Base-by-base conservation (phyloP, 2,113 vertebrate species). In the Cebidichthys violaceus region DNA sequence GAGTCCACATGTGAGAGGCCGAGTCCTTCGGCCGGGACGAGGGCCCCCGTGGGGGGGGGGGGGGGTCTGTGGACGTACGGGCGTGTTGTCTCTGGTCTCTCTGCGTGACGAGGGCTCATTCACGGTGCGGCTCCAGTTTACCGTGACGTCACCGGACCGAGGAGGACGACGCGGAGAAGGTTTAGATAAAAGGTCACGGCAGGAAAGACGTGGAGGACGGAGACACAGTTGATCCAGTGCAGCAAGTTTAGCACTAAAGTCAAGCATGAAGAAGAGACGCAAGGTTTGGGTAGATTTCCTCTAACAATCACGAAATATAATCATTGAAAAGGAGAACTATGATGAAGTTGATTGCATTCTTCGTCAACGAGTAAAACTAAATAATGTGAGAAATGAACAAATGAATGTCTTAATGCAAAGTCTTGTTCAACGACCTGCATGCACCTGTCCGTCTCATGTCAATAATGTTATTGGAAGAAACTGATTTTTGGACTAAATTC, bases 1-100 rank as follows among this genome's bases (percentile, higher is more conserved):
- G 68, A 86, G 84, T 89, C 87, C 88, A 91, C 87, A 90, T 90
- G 55, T 84, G 91, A 92, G 88, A 61, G 66, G 3, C 59, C 1
- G 24, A 13, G 65, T 77, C 66, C 77, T 81, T 6, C 20, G 20
- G 68, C 27, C 74, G 7, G 81, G 76, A 60, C 67, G 4, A 11
- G 64, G 27, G 69, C 24, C 75, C 71, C n/a, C n/a, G n/a, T n/a
- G n/a, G n/a, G n/a, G n/a, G n/a, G n/a, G n/a, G 35, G 7, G 89
- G 78, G 29, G 86, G 67, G 22, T 43, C 54, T 24, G 20, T 13
- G 61, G 31, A 64, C 11, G 24, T 35, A 31, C 6, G 43, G 60
- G 50, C 62, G 70, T 71, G 80, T 77, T 81, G 81, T 85, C 87
- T 70, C 73, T 2, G 29, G n/a, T 75, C 85, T 55, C 81, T 69